Evolutionary conservation across 2,888 invertebrate species (phyloP).

Genomic region (Bedellia somnulentella): DNA sequence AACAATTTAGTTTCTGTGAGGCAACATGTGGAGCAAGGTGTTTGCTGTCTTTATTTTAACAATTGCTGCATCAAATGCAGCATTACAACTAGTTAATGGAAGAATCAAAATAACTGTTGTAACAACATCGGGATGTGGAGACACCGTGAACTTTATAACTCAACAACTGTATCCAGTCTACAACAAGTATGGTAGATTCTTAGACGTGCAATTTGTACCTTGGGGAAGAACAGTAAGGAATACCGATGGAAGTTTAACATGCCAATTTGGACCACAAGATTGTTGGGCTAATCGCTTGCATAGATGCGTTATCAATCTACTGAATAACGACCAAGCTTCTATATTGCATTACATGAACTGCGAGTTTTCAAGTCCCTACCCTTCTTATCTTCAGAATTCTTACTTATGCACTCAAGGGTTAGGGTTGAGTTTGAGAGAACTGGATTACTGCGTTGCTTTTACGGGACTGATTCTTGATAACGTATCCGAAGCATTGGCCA

Average conservation of each 20-base stretch:
- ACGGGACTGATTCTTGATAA: constrained; percentile 24
- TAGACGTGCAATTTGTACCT: constrained; percentile 38
- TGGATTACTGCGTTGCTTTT: constrained; percentile 29
- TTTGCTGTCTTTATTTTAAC: too few relatives aligned
- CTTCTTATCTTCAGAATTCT: constrained; percentile 10
- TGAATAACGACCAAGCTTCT: constrained; percentile 21
- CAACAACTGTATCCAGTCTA: constrained; percentile 24
- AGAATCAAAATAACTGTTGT: constrained; percentile 32
- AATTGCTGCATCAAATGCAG: background rate
- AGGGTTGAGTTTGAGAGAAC: constrained; percentile 24
- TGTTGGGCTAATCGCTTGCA: constrained; percentile 45
- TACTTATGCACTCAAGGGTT: constrained; percentile 26
- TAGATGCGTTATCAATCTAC: constrained; percentile 29
- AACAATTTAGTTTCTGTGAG: too few relatives aligned
- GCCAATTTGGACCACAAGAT: constrained; percentile 28
- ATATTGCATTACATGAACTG: constrained; percentile 37
- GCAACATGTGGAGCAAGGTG: too few relatives aligned
- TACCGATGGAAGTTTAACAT: constrained; percentile 19
- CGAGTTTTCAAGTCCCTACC: constrained; percentile 20
- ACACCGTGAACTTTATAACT: constrained; percentile 27
- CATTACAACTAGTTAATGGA: constrained; percentile 22
- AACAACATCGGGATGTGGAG: constrained; percentile 31
- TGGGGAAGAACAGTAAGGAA: constrained; percentile 36
- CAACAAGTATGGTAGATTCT: constrained; percentile 22
- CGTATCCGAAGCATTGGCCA: constrained; percentile 21